Conservation (phyloP, 2,113 vertebrate genomes). For the Peromyscus leucopus region DNA sequence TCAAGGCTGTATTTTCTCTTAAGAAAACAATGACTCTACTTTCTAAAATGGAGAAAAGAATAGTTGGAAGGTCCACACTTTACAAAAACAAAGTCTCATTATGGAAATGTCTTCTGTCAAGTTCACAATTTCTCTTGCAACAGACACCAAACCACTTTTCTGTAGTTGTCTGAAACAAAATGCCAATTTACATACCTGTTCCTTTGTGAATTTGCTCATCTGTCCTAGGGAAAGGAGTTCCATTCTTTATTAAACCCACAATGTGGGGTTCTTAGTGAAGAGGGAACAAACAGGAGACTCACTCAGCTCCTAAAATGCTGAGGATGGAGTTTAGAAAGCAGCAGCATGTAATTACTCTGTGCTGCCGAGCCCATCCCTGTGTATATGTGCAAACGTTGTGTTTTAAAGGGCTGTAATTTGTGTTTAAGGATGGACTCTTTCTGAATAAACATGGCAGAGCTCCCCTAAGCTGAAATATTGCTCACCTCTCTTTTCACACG, state of each 20-base stretch:
- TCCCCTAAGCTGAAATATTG: conserved; percentile 41
- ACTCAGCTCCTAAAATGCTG: not conserved
- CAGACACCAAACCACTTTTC: not conserved
- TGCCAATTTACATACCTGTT: not conserved
- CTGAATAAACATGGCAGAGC: conserved; percentile 21
- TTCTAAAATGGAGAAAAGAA: not conserved
- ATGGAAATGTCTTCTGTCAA: not conserved
- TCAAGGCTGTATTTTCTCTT: not conserved
- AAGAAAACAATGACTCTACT: not conserved
- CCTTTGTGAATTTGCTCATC: not conserved
- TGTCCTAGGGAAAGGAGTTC: not conserved
- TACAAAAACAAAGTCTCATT: not conserved
- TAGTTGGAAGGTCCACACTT: not conserved
- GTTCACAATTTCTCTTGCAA: not conserved
- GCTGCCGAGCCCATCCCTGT: not conserved
- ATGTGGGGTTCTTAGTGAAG: no score
- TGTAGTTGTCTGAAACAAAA: not conserved
- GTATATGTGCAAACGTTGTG: not conserved
- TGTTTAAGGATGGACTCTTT: not conserved
- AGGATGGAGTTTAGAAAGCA: not conserved
- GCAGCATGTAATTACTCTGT: not conserved
- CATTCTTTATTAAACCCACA: not conserved
- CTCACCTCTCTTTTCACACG: not conserved
- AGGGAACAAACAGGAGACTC: not conserved
- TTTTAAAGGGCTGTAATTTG: conserved; percentile 54